Evolutionary conservation across 2,888 invertebrate genomes (phyloP).

Genomic region (Zaprionus lineosus): DNA sequence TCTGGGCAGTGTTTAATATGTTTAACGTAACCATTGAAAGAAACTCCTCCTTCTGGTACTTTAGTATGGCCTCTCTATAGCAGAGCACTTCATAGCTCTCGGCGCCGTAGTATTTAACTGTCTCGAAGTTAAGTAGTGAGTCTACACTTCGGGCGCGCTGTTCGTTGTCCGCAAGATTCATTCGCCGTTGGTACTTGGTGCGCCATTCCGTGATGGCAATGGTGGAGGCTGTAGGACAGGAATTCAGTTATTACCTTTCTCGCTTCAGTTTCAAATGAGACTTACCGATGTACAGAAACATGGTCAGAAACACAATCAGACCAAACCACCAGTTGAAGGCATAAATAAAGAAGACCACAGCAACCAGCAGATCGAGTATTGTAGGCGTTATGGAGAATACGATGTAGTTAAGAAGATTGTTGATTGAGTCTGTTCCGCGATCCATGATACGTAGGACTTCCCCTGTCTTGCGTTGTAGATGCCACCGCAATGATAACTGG

Average conservation of each 20-base stretch:
- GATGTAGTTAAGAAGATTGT: constrained; percentile 95
- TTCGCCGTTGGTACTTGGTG: constrained; percentile 95
- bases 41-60: constrained; percentile 96
- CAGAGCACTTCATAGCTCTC: constrained; percentile 94
- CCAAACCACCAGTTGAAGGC: constrained; percentile 97
- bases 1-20: constrained; percentile 95
- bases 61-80: constrained; percentile 92
- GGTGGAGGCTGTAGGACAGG: constrained; percentile 85
- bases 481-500: constrained; percentile 95
- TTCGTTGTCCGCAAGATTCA: constrained; percentile 97
- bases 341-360: constrained; percentile 93
- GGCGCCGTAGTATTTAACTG: constrained; percentile 98
- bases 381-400: constrained; percentile 97
- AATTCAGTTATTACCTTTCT: not conserved
- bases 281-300: constrained; percentile 96
- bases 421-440: constrained; percentile 97
- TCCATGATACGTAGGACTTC: constrained; percentile 98
- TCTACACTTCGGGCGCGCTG: constrained; percentile 96
- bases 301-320: constrained; percentile 95
- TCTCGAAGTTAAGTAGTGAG: constrained; percentile 98
- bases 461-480: constrained; percentile 96
- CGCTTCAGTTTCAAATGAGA: constrained; percentile 41
- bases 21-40: constrained; percentile 92
- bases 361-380: constrained; percentile 94
- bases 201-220: constrained; percentile 98